Evolutionary conservation across 2,113 vertebrate species (phyloP).

Genomic region (Lamprologus lemairii): DNA sequence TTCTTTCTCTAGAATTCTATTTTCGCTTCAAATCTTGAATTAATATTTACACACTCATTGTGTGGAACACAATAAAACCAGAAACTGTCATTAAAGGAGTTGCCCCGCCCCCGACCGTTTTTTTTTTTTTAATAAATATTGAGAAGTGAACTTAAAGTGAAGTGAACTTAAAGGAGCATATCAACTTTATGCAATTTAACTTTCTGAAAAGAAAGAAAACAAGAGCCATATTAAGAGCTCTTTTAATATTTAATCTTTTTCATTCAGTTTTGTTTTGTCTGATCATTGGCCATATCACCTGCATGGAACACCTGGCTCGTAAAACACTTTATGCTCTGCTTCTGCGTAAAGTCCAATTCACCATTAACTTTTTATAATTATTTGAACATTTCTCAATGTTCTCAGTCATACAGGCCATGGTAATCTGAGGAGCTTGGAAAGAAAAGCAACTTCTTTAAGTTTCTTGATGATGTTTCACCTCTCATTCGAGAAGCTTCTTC

Average conservation of each 20-base stretch:
- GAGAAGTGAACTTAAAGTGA: background rate
- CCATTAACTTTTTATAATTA: too few relatives aligned
- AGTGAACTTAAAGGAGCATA: background rate
- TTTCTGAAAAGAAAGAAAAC: background rate
- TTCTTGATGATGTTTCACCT: background rate
- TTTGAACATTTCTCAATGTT: background rate
- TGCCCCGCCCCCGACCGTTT: accelerated
- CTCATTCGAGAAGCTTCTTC: background rate
- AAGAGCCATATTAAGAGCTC: background rate
- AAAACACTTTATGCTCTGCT: too few relatives aligned
- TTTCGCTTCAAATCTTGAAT: background rate
- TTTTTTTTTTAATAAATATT: accelerated
- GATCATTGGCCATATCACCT: too few relatives aligned
- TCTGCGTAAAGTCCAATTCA: too few relatives aligned
- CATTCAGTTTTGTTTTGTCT: too few relatives aligned
- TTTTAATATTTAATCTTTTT: background rate
- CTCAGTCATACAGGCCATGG: background rate
- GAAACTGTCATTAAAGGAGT: background rate
- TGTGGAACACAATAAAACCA: background rate
- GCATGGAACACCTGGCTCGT: too few relatives aligned
- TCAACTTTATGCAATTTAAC: background rate
- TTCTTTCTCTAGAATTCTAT: background rate
- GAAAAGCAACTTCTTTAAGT: background rate
- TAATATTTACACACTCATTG: background rate
- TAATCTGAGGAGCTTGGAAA: background rate